Evolutionary conservation across 2,797 vertebrate species (phyloP), one percentile per base, ranked within the genome.

Genomic region (Acropternis orthonyx): DNA sequence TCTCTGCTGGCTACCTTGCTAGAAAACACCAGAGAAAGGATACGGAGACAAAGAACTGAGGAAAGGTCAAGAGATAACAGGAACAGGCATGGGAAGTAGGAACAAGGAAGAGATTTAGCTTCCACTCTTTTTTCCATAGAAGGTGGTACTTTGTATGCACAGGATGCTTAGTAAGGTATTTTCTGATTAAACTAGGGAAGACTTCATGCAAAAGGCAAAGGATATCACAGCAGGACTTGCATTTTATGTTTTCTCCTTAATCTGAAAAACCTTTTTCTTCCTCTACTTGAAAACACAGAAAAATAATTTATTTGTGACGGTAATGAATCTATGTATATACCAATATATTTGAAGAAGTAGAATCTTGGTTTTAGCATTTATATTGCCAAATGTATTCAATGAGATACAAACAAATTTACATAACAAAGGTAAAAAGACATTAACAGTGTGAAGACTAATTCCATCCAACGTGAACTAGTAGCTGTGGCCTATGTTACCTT

Each of bases 241-340:
- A 93, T 91, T 94, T 94, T 79, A 87, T 82, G 56, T 66, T 80
- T 90, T 54, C 19, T 20, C 20, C 68, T 96, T 92, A 91, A 86
- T 83, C 89, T 75, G 46, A 83, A 96, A 92, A 37, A 95, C 65
- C 59, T 80, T 19, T 86, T 95, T 93, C 67, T 95, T 93, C 75
- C 89, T 89, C 39, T 89, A 83, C 93, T 91, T 84, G 84, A 83
- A 88, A 90, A 65, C 37, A 34, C 66, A 67, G 62, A 80, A 81
- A 89, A 96, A 95, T 59, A 62, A 78, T 89, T 96, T 90, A 84
- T 94, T 83, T 96, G 41, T 93, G 48, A 95, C 88, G 48, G 55
- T 89, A 91, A 94, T 88, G 92, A 92, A 94, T 80, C 73, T 92
- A 34, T 61, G 62, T 65, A 85, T 66, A 94, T 77, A 80, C 51